Evolutionary conservation across 2,113 vertebrate genomes (phyloP), one percentile per base, ranked within the genome.

Genomic region (Ursus arctos): DNA sequence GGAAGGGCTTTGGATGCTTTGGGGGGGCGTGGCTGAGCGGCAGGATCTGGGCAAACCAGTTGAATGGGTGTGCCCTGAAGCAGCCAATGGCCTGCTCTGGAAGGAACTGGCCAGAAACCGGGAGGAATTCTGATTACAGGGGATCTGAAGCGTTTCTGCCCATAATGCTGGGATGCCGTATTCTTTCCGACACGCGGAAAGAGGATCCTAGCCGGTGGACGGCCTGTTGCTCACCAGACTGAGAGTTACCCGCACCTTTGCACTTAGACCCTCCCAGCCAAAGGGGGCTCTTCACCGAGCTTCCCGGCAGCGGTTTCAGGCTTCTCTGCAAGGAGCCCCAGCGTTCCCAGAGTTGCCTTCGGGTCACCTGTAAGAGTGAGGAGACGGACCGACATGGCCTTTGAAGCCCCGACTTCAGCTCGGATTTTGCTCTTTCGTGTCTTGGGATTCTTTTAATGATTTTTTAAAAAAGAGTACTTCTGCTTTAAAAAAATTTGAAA

Each of bases 11-110:
- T 43, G 55, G 91, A 69, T 98, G 81, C 96, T 99, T 98, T 96
- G 96, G 92, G 96, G 97, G 98, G 97, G 94, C 94, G 98, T 97
- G 97, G 97, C 97, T 93, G 97, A 96, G 82, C 36, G 57, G 97
- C 97, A 97, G 91, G 80, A 88, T 71, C 96, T 94, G 92, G 98
- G 93, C 84, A 95, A 98, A 98, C 98, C 97, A 97, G 95, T 97
- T 92, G 43, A 93, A 90, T 95, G 97, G 93, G 94, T 97, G 92
- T 26, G 40, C 15, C 43, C 47, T 71, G 61, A 57, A 87, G 43
- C 65, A 53, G 59, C 85, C 93, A 88, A 28, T 94, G 43, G 12
- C 65, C 79, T 65, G 15, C 40, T 83, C 84, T 96, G 96, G 90
- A 77, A 96, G 95, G 61, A 93, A 84, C 31, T 53, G 6, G 31